Evolutionary conservation across 2,888 invertebrate species (phyloP).

Genomic region (Phyllotreta striolata): DNA sequence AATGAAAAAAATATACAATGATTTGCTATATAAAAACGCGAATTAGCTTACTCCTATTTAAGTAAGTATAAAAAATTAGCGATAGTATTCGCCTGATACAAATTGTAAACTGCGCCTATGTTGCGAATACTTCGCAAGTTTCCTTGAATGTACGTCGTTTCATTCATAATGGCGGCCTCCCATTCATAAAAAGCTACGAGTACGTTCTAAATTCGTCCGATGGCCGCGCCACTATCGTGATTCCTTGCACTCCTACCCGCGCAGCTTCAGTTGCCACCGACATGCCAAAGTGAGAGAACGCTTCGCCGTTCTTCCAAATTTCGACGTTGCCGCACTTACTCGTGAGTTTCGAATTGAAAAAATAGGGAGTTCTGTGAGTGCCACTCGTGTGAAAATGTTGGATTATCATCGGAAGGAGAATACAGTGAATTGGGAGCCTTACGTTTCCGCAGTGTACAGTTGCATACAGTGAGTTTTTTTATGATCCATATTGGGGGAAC

Average conservation of each 20-base stretch:
- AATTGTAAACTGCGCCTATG: slow-evolving; percentile 32
- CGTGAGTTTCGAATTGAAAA: slow-evolving; percentile 32
- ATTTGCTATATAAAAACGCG: too few species aligned
- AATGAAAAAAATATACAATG: too few species aligned
- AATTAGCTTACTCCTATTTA: too few species aligned
- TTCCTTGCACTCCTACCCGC: slow-evolving; percentile 50
- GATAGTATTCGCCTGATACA: slow-evolving; percentile 15
- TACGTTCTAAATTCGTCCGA: slow-evolving; percentile 56
- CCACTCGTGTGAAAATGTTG: slow-evolving; percentile 35
- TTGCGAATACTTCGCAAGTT: slow-evolving; percentile 54
- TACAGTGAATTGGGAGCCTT: slow-evolving; percentile 26
- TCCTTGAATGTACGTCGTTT: slow-evolving; percentile 66
- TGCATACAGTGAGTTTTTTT: slow-evolving; percentile 46
- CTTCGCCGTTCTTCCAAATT: slow-evolving; percentile 33
- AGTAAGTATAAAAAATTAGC: too few species aligned
- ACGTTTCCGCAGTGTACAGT: slow-evolving; percentile 36
- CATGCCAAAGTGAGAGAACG: slow-evolving; percentile 40
- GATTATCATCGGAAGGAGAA: slow-evolving; percentile 29
- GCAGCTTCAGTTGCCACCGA: slow-evolving; percentile 47
- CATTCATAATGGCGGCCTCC: slow-evolving; percentile 77
- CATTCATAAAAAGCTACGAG: slow-evolving; percentile 75
- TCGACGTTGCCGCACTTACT: slow-evolving; percentile 37
- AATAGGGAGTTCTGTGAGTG: slow-evolving; percentile 31
- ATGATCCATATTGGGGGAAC: slow-evolving; percentile 45
- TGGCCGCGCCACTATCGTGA: slow-evolving; percentile 55